A percentile compares a stretch with the other conserved stretches of the same genome.
These are phyloP conservation scores for Dendronephthya gigantea DNA, from an alignment of 64 coral and sea anemone species.

Conservation along the genomic window DNA sequence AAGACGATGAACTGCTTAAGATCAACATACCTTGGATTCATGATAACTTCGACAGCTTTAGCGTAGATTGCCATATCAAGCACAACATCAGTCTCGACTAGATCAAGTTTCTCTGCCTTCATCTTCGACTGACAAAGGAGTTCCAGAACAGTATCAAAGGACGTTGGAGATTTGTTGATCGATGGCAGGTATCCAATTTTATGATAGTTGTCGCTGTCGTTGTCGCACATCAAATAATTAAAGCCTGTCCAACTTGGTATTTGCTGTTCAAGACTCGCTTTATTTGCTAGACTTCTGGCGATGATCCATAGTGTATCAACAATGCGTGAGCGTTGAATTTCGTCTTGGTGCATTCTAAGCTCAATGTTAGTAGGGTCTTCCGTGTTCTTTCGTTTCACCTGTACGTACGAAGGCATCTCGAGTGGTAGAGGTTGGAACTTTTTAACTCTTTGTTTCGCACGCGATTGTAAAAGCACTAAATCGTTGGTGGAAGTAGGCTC, in stretches of 20 bases:
- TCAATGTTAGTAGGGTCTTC: background rate
- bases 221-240: background rate
- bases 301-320: background rate
- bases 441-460: background rate
- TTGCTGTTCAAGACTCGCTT: background rate
- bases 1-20: conserved; percentile 1
- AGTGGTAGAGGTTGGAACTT: background rate
- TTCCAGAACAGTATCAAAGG: background rate
- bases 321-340: background rate
- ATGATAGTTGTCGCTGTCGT: background rate
- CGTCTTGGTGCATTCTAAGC: background rate
- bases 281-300: background rate
- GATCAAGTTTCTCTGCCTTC: background rate
- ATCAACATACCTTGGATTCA: conserved; percentile 6
- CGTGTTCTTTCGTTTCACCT: background rate
- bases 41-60: background rate
- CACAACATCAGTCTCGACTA: conserved; percentile 1
- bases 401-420: background rate
- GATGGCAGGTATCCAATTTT: background rate
- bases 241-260: background rate
- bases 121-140: background rate
- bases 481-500: background rate
- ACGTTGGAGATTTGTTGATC: background rate
- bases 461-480: background rate
- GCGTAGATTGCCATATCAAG: too few relatives aligned